Evolutionary conservation across 2,797 vertebrate genomes (phyloP), one percentile per base, ranked within the genome.

Genomic region (Cyclopterus lumpus): DNA sequence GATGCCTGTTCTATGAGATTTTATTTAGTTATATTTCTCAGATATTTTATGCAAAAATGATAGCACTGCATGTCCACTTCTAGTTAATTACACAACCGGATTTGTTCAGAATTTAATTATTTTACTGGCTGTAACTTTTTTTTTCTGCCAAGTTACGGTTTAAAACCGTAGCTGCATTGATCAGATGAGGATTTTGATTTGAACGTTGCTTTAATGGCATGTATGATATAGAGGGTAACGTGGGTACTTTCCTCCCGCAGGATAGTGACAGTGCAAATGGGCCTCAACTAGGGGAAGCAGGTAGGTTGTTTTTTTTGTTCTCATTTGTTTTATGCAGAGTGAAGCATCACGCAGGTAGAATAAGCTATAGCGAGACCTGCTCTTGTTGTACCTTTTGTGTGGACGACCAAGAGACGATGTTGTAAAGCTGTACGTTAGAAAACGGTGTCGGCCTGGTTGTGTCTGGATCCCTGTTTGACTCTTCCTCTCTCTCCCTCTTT

Each of bases 231-330:
- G 6, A 1, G 4, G 1, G 14, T 73, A 53, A 79, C 15, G 1
- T 40, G 7, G 16, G 1, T 18, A 4, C 3, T 76, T 18, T 73
- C 60, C 24, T 70, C 60, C 24, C 2, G 3, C 88, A 93, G 93
- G 91, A 77, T 91, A 91, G 77, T 90, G 85, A 93, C 28, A 11
- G 36, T 42, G 71, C 76, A 77, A 78, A 80, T 61, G 83, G 91
- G 84, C 83, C 87, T 83, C 90, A 65, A 49, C 88, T 65, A 79
- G 77, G 60, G 58, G 77, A 83, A 80, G 79, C 84, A 93, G 93
- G 92, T 92, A 80, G 64, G 86, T 55, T 34, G 2, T 28, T 32
- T 11, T 14, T 8, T n/a, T 0, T 36, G 14, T 6, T 18, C 28
- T 59, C 38, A 40, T 40, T 40, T 40, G 38, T 20, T 24, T 11